Conservation (phyloP, 2,797 vertebrate species). For the Poecilia wingei region DNA sequence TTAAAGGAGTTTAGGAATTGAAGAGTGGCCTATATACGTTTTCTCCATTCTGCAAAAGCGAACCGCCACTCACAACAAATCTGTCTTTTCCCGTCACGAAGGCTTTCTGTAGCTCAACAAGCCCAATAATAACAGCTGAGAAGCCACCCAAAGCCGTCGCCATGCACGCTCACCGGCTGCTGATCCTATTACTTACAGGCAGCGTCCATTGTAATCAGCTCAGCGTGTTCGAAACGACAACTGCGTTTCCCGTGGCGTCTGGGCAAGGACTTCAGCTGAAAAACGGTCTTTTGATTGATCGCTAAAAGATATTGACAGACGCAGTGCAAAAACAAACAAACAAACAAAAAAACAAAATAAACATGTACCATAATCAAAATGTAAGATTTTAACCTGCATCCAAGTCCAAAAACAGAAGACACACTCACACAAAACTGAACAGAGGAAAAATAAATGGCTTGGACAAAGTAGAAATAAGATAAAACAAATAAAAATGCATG, state of each 20-base stretch:
- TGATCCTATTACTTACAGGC: neutral
- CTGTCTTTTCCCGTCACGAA: conserved; percentile 17
- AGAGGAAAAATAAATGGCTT: too few species aligned
- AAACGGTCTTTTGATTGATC: neutral
- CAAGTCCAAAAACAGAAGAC: too few species aligned
- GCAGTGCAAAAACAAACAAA: neutral
- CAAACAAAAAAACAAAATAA: too few species aligned
- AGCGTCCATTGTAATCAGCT: neutral
- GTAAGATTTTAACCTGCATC: too few species aligned
- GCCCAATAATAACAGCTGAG: neutral
- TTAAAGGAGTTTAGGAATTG: conserved; percentile 9
- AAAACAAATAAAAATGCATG: too few species aligned
- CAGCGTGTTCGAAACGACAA: neutral
- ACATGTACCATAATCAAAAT: too few species aligned
- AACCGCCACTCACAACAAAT: neutral
- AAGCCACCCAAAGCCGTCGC: neutral
- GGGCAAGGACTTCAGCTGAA: neutral
- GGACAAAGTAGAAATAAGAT: too few species aligned
- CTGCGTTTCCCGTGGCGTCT: neutral
- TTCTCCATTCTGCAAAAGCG: conserved; percentile 2
- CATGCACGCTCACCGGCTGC: neutral
- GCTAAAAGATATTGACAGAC: neutral
- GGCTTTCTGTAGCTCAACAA: neutral
- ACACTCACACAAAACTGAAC: too few species aligned
- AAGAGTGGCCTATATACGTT: conserved; percentile 3